Evolutionary conservation across 2,797 vertebrate species (phyloP), one percentile per base, ranked within the genome.

Genomic region (Trachops cirrhosus): DNA sequence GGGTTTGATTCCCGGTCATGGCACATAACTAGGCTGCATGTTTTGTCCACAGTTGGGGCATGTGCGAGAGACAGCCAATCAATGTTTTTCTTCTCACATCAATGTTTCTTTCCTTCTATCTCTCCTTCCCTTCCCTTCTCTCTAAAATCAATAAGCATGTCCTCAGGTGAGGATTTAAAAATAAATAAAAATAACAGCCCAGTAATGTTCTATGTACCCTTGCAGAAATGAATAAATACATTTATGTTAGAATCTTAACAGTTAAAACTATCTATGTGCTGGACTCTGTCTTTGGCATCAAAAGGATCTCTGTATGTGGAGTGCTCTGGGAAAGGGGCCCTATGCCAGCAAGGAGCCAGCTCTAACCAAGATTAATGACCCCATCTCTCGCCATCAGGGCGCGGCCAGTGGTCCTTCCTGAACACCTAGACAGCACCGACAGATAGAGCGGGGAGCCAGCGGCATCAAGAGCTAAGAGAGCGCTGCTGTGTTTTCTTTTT

Each of bases 381-480:
- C 8, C 1, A 0, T 6, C 64, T 50, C 50, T 39, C 50, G 29
- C 15, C 54, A 0, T 24, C 15, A 3, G 41, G 73, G 41, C 41
- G 22, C 0, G 2, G 39, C 19, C 11, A 9, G 64, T 0, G 0
- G 15, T 3, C 9, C 2, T 15, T 1, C 0, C 70, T 1, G 44
- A 52, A 48, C 70, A 9, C 74, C 44, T 3, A 0, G 6, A 6
- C 50, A 15, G 70, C 41, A 5, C 1, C 0, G 6, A 14, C 68
- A 86, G 84, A 24, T 0, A 4, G 57, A 34, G 26, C 0, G 1
- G 54, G 19, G 24, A 7, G 48, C n/a, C 5, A 0, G 0, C 2
- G 0, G 24, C 0, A 0, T 19, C 3, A 4, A 2, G 50, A 6
- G 54, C 6, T 5, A 9, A 1, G 41, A 21, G 11, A 0, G 4